A percentile compares a stretch with the other conserved stretches of the same genome.
Conservation (phyloP, 2,113 vertebrate species). For the Crotalus tigris region DNA sequence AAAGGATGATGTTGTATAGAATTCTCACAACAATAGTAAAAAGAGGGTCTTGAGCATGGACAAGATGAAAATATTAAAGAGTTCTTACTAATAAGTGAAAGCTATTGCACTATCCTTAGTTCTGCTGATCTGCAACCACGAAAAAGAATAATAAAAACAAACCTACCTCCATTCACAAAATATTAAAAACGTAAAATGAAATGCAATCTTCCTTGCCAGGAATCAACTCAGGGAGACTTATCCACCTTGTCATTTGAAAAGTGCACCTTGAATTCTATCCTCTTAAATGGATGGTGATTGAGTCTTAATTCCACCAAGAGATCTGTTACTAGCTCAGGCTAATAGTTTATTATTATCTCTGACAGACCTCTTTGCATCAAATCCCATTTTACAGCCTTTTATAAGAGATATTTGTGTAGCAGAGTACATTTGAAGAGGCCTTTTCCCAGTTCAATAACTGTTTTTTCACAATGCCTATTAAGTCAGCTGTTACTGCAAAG, state of each 20-base stretch:
- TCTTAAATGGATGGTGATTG: constrained; percentile 50
- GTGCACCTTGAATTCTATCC: constrained; percentile 35
- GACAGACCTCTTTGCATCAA: constrained; percentile 43
- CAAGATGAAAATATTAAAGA: neutral
- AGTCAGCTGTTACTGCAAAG: constrained; percentile 44
- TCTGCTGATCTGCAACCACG: neutral
- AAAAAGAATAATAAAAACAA: constrained; percentile 12
- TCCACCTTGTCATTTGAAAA: constrained; percentile 52
- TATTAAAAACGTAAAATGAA: constrained; percentile 46
- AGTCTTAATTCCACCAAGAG: constrained; percentile 45
- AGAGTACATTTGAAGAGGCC: constrained; percentile 51
- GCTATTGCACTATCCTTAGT: neutral
- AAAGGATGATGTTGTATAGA: neutral
- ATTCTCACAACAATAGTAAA: no score
- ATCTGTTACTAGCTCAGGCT: constrained; percentile 51
- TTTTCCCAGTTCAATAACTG: constrained; percentile 54
- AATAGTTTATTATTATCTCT: constrained; percentile 50
- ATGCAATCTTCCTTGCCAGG: constrained; percentile 34
- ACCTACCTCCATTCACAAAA: constrained; percentile 27
- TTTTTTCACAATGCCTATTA: constrained; percentile 31
- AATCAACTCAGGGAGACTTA: constrained; percentile 51
- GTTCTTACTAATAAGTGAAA: neutral
- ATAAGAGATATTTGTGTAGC: constrained; percentile 40
- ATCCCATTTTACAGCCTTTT: constrained; percentile 55
- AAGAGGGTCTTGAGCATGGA: neutral